Base-by-base conservation (phyloP, 2,888 invertebrate species). In the Bembecia ichneumoniformis region DNA sequence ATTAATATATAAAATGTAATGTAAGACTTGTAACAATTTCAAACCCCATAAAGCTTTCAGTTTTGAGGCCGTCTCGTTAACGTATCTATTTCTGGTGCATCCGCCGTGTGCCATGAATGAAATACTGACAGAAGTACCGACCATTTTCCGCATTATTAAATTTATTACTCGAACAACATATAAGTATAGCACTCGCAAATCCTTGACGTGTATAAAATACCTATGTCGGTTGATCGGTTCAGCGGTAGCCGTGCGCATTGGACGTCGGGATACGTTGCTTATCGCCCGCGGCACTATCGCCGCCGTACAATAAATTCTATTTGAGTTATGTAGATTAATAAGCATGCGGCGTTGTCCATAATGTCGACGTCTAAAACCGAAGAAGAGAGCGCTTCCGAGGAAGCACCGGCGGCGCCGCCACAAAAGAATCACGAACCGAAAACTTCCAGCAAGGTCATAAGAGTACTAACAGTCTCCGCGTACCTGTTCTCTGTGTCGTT, bases 401-500 rank as follows among this genome's bases (percentile, higher is more conserved):
- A 81, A 20, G 58, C 56, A 43, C 61, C 61, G 13, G 51, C 66
- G 49, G 62, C 64, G 48, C 66, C 75, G 45, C 63, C 68, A 49
- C 76, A 77, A 43, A 82, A 84, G 49, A 67, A 71, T 43, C 74
- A 80, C 66, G 79, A 82, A 55, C 71, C 77, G 66, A 87, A 87
- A 64, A 71, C 74, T 13, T 75, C 71, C 44, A 82, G 84, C 67
- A 88, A 79, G 55, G 70, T 81, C 59, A 83, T 88, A 53, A 77
- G 95, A 44, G 89, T 95, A 49, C 86, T 95, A 55, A 95, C 94
- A 1, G 95, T 95, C 50, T 73, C 94, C 64, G 94, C 94, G 10
- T 95, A 95, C 77, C 90, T 95, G 58, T 86, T 94, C 56, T 93
- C 94, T n/a, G 95, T 95, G 46, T 95, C 95, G n/a, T 89, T 94